Evolutionary conservation across 2,113 vertebrate genomes (phyloP).

Genomic region (Morphnarchus princeps): DNA sequence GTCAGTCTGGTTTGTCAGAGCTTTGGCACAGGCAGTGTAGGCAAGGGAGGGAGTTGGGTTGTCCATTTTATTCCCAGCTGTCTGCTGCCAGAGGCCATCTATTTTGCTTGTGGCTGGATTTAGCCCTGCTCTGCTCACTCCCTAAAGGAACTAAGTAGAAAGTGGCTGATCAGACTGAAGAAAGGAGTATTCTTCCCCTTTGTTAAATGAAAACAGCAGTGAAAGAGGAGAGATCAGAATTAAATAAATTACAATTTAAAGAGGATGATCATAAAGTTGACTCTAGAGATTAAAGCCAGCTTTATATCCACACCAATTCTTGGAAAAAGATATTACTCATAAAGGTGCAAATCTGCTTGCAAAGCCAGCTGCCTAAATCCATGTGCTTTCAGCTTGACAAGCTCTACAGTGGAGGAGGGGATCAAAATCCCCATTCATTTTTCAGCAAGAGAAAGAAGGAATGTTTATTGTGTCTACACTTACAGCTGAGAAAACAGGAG

Average conservation of each 20-base stretch:
- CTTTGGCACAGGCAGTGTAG: neutral
- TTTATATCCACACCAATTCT: neutral
- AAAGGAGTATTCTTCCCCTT: neutral
- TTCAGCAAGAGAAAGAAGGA: neutral
- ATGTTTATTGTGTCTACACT: neutral
- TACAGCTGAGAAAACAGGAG: neutral
- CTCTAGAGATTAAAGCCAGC: neutral
- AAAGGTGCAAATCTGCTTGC: neutral
- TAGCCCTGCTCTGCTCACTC: neutral
- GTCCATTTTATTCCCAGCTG: neutral
- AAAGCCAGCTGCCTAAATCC: neutral
- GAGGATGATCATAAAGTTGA: neutral
- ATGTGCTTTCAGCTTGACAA: neutral
- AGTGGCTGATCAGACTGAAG: neutral
- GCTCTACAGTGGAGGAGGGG: neutral
- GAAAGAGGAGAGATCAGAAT: neutral
- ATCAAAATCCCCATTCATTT: neutral
- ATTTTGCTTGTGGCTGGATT: neutral
- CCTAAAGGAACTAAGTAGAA: neutral
- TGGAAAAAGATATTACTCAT: neutral
- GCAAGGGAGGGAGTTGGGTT: neutral
- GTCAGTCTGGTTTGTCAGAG: neutral
- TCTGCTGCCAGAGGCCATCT: neutral
- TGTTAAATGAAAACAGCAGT: neutral
- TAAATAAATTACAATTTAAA: neutral